Evolutionary conservation across 2,797 vertebrate species (phyloP).

Genomic region (Telmatherina bonti): DNA sequence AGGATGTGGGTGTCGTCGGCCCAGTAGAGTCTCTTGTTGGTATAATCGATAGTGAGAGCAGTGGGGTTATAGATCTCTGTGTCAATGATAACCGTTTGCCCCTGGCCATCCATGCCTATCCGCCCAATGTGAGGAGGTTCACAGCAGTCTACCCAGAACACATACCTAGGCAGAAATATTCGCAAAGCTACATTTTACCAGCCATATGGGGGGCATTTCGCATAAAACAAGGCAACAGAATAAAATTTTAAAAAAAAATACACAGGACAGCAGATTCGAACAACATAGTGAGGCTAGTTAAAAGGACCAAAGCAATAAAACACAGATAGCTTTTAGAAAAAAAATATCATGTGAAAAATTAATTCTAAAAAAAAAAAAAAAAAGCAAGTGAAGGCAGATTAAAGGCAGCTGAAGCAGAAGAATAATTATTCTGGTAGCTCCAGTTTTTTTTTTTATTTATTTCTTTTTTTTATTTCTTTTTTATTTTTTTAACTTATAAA

Average conservation of each 20-base stretch:
- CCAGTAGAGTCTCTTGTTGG: slow-evolving; percentile 96
- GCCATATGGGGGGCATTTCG: no score
- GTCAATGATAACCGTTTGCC: slow-evolving; percentile 90
- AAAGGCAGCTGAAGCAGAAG: background rate
- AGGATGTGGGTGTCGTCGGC: slow-evolving; percentile 97
- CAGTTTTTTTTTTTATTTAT: no score
- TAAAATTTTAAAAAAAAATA: background rate
- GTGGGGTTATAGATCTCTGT: slow-evolving; percentile 93
- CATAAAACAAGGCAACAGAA: background rate
- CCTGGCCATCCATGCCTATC: slow-evolving; percentile 95
- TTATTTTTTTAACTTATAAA: no score
- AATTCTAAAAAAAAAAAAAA: no score
- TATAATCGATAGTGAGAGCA: slow-evolving; percentile 96
- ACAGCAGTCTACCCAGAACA: slow-evolving; percentile 99
- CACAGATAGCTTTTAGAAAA: background rate
- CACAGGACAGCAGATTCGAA: background rate
- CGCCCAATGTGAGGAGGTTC: slow-evolving; percentile 93
- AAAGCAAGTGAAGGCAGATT: no score
- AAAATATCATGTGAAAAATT: background rate
- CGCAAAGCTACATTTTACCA: slow-evolving; percentile 15
- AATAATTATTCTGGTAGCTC: background rate
- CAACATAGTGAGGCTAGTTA: background rate
- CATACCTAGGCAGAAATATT: slow-evolving; percentile 81
- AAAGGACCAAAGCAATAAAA: background rate
- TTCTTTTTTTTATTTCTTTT: no score